Evolutionary conservation across 2,888 invertebrate species (phyloP), one percentile per base, ranked within the genome.

Genomic region (Lepidochitona cinerea): DNA sequence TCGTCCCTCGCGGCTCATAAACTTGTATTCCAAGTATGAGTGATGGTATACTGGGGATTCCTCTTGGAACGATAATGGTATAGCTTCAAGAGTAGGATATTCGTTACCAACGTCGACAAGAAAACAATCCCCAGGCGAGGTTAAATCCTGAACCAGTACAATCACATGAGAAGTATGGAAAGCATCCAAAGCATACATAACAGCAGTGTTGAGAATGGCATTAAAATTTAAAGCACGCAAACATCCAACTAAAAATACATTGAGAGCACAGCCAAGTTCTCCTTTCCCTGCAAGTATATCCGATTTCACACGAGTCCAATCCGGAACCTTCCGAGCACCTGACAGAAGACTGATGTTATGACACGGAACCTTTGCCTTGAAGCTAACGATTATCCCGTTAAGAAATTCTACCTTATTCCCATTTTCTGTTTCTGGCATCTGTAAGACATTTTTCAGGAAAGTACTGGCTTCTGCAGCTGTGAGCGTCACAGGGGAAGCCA

Each of bases 21-120:
- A 66, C 26, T 66, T 66, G 37, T 66, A 66, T 35, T 66, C 66
- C 66, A 66, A 66, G 18, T 37, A 66, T 18, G 66, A 66, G 29
- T 66, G 66, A 66, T n/a, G 35, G 37, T 66, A 66, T 5, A 23
- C 66, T 7, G 37, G 36, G 4, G 66, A 66, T n/a, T 66, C 66
- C 18, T 66, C 66, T 1, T 26, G 12, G 9, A 66, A 66, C 18
- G 14, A 33, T 37, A 66, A 29, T 2, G 66, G 66, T n/a, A 66
- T 26, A n/a, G 66, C 66, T 35, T 66, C 66, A 14, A 66, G 29
- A n/a, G 66, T 37, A 18, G 66, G 66, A 36, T 66, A 35, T 26
- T 66, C 66, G 66, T 66, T 66, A 18, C 66, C 66, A 18, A 66
- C 66, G 29, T 66, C 66, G 1, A 66, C 66, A 14, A 66, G 9